Evolutionary conservation across 1,140 invertebrate genomes (phyloP), one percentile per base, ranked within the genome.

Genomic region (Neotoxoptera formosana): DNA sequence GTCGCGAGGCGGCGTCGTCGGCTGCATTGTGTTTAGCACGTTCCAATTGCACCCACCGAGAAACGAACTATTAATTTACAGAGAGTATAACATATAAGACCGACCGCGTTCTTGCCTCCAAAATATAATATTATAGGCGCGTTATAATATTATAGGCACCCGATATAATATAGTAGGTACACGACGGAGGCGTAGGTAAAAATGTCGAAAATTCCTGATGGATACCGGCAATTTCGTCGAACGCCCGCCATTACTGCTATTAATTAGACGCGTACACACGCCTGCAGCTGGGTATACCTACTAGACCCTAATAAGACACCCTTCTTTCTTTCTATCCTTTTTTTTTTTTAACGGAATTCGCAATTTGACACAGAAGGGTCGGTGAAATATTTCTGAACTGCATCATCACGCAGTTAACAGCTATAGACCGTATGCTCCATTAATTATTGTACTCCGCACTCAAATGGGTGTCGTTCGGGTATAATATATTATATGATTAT

Each of bases 11-110:
- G 48, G 48, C 20, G 6, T 51, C n/a, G 6, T 51, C 86, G 30
- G 47, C 30, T n/a, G 87, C 48, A 53, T 89, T 53, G n/a, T 53
- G 87, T 53, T 89, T 53, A 89, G 48, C 48, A 45, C 87, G 87
- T 53, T 51, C 48, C 20, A 30, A 30, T 11, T 36, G 20, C n/a
- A 25, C 47, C 14, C 30, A 51, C 30, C 17, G 14, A 53, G 41
- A 89, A 89, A 89, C 47, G n/a, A 89, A 89, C 87, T 89, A 89
- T 89, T 89, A 51, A 89, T 89, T 89, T 89, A 53, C 87, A 47
- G n/a, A 0, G 23, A 53, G n/a, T n/a, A n/a, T n/a, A n/a, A n/a
- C n/a, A n/a, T 41, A 41, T 41, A 41, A 41, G 11, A 87, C 86
- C 36, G 83, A 41, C 36, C 34, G 7, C 41, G 36, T 83, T 83